Base-by-base conservation (phyloP, 2,113 vertebrate species). In the Trichomycterus rosablanca region DNA sequence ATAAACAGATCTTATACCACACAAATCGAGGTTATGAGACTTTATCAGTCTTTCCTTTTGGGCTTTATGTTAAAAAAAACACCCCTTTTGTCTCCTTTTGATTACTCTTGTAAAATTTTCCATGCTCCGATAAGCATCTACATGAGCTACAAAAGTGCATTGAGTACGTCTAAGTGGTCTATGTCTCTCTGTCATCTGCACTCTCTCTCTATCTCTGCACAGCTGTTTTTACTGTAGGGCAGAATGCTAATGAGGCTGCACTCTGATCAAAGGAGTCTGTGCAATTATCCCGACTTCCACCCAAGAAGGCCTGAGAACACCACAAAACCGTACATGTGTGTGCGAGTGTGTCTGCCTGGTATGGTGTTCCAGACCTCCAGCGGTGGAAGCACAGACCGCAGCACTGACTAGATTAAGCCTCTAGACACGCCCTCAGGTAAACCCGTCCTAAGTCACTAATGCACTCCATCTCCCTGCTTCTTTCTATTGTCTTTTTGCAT, bases 51-150 rank as follows among this genome's bases (percentile, higher is more conserved):
- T 30, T 7, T 30, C 26, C 26, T 30, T 30, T 30, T 3, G 26
- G 26, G 7, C 26, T 30, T 30, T 7, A 30, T 30, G 26, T 30
- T 30, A 30, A 30, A 30, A 30, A n/a, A n/a, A n/a, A n/a, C n/a
- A n/a, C n/a, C n/a, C n/a, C n/a, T n/a, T n/a, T n/a, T n/a, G 26
- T 7, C 3, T 30, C 3, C 26, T 30, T 30, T 30, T 74, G 74
- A 82, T 83, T 78, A 82, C 66, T 52, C 68, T 66, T 54, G 70
- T 69, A 60, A 77, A 72, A 72, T 59, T 73, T 59, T 72, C 74
- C 74, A n/a, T 76, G 73, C 76, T 22, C 57, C 68, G 76, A 87
- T 83, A 82, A 79, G 69, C 24, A 84, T 84, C 80, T 75, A 75
- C 78, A 83, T 76, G 74, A 71, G 68, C 72, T 44, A 74, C 74